Base-by-base conservation (phyloP, 2,888 invertebrate species). In the Athetis lepigone region DNA sequence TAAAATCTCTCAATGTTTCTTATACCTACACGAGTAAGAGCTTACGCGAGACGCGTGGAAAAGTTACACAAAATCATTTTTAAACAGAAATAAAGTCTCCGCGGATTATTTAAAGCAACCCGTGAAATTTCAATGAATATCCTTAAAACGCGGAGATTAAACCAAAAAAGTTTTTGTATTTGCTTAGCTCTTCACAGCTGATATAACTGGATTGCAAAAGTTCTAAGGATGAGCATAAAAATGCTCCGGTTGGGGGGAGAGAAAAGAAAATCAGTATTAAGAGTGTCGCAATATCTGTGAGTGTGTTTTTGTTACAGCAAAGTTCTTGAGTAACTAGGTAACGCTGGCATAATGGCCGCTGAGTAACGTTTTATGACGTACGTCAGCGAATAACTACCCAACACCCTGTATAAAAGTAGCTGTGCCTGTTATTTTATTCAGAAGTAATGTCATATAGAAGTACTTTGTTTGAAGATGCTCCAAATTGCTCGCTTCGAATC, bases 191-290 rank as follows among this genome's bases (percentile, higher is more conserved):
- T 92, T 92, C 93, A 92, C 91, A 90, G 92, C 89, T 93, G 94
- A 94, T 93, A 92, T 94, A 94, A 95, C 94, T 94, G 94, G 92
- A 95, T 95, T 95, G 94, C 93, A 88, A 95, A 95, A 94, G 94
- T 95, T 95, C 88, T 75, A 82, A 89, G 92, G 93, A 94, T 92
- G 93, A 92, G 93, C 91, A 93, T 93, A 93, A 94, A 93, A 94
- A 92, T 92, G 87, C 88, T 90, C 82, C 84, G 89, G 90, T 89
- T 85, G 85, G 13, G 86, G 88, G 85, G 83, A 83, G 85, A 88
- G 88, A 88, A 89, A 90, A 89, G 86, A 86, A 89, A 91, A 90
- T 90, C 90, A 88, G 90, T 88, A 89, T 90, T 90, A 91, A 87
- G 88, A 87, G 87, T 90, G 93, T 92, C 91, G 90, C 91, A 89